Evolutionary conservation across 2,113 vertebrate genomes (phyloP).

Genomic region (Alosa alosa): DNA sequence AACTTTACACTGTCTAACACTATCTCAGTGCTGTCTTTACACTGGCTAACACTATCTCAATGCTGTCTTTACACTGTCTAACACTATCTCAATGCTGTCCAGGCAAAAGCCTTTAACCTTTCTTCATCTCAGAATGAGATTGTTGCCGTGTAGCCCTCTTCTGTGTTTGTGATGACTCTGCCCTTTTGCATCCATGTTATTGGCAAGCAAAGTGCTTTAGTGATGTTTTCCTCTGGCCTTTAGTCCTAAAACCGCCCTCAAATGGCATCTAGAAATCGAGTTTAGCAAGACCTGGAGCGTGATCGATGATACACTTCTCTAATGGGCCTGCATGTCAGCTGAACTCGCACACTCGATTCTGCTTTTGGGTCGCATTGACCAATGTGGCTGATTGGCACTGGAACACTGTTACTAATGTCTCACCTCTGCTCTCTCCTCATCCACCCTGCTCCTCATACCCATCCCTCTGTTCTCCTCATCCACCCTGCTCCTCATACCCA

Average conservation of each 20-base stretch:
- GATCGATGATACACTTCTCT: slow-evolving; percentile 26
- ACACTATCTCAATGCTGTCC: background rate
- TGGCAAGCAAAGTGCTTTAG: background rate
- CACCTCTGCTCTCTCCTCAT: slow-evolving; percentile 49
- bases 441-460: slow-evolving; percentile 23
- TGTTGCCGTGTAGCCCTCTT: background rate
- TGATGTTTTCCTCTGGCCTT: background rate
- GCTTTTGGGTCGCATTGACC: slow-evolving; percentile 30
- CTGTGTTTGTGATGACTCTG: background rate
- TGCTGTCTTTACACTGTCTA: background rate
- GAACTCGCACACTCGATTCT: slow-evolving; percentile 36
- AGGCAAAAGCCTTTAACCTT: background rate
- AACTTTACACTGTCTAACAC: background rate
- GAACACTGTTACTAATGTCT: slow-evolving; percentile 71
- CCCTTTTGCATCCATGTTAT: slow-evolving; percentile 6
- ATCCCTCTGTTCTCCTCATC: background rate
- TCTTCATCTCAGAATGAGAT: background rate
- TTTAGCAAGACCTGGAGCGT: slow-evolving; percentile 5
- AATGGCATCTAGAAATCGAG: background rate
- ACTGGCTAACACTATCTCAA: background rate
- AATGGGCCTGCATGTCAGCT: slow-evolving; percentile 17
- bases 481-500: background rate
- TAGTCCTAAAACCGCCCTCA: background rate
- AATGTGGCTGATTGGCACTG: slow-evolving; percentile 39
- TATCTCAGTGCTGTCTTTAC: background rate